Base-by-base conservation (phyloP, 1,140 invertebrate species). In the Megathymus violae region DNA sequence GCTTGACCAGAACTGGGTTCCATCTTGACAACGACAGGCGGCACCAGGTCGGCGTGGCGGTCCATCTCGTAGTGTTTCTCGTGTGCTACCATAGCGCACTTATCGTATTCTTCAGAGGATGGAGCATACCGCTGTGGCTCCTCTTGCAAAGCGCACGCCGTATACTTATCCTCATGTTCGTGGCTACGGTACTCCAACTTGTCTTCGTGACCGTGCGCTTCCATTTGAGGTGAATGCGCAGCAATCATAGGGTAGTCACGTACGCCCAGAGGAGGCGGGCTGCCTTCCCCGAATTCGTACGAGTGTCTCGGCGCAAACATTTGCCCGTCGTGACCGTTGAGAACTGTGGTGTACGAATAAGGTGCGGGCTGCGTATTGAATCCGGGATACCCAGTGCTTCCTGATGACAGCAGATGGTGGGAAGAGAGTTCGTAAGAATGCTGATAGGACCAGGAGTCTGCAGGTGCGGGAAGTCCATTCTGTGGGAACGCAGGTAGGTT, bases 361-460 rank as follows among this genome's bases (percentile, higher is more conserved):
- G 92, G 90, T 41, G 75, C 68, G 9, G 78, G 92, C 56, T 92
- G 91, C 1, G 93, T 87, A 16, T 92, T 92, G 31, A 94, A 93
- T 0, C 89, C 92, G 0, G 94, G 92, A 48, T 96, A 96, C 6
- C 81, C 85, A 0, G 94, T 93, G 25, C 94, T 92, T 1, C 95
- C 93, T 0, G 95, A 94, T 47, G 94, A 95, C 4, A 96, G 89
- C 65, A 96, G 93, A 22, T 95, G 95, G 69, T 94, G 93, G 0
- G 95, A 93, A 0, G 94, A 94, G 4, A 96, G 76, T 71, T 96
- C 95, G 75, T 96, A 96, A 0, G 95, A 93, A 9, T 95, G 94
- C 63, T 95, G 94, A 77, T 96, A 96, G 31, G 93, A 94, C 95
- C 95, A 96, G 3, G 95, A 94, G 69, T 96, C 95, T 15, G 93